Base-by-base conservation (phyloP, 2,888 invertebrate species). In the Drosophila kuntzei region DNA sequence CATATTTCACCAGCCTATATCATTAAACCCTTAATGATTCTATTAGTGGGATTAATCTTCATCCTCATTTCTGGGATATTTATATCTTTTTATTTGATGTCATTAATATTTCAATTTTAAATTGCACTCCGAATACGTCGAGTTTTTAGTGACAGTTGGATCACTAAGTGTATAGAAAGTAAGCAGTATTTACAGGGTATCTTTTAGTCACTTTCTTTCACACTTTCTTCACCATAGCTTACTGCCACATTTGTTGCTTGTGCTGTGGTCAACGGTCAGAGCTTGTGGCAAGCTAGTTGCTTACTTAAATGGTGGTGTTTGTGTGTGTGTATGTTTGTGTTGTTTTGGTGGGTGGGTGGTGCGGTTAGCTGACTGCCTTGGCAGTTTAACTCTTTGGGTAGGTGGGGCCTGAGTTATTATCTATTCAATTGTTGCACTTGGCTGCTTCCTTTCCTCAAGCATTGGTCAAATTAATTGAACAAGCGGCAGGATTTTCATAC, bases 381-480 rank as follows among this genome's bases (percentile, higher is more conserved):
- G 29, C 27, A 12, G 54, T 36, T 53, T 34, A 51, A 32, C 41
- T 16, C 36, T 27, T 34, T 44, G 34, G 62, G 69, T 80, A 78
- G 90, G 90, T 89, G 91, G 90, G 89, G 90, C 90, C 89, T 90
- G 90, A 90, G 87, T 91, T 90, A 90, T 91, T 91, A 90, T 90
- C 90, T 90, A 90, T 91, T 90, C 90, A 89, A 90, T 91, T 90
- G 90, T 87, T 87, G 81, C 83, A 82, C 76, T 86, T 89, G 76
- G 71, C 71, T 66, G 77, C 55, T 54, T 64, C 69, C 64, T 66
- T 67, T 62, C 83, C 80, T 66, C 70, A 39, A 66, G 86, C 67
- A 29, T 47, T 69, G 61, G 70, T 60, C 77, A 80, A 80, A 86
- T 84, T 87, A 87, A 90, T 90, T 83, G 86, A 84, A 78, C 84